Evolutionary conservation across 1,140 invertebrate genomes (phyloP), one percentile per base, ranked within the genome.

Genomic region (Cotesia typhae): DNA sequence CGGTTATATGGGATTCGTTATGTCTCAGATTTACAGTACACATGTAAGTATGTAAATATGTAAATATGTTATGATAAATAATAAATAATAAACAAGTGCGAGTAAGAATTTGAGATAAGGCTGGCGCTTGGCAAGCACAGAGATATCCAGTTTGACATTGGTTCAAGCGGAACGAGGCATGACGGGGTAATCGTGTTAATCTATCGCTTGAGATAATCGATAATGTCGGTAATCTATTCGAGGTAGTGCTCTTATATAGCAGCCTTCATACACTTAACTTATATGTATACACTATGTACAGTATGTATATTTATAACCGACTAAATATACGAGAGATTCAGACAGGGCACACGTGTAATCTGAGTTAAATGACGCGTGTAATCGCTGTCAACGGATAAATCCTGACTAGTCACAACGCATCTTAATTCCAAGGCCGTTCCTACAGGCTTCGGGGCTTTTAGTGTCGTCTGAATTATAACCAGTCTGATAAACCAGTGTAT

Each of bases 181-280:
- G 78, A 76, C 77, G 78, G 76, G 76, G 79, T 79, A 80, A 82
- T 82, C 80, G 75, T 72, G 79, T 81, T 82, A 82, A 82, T 81
- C 79, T 79, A 81, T 81, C 77, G 77, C 70, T 70, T 55, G 74
- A 78, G 79, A 82, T 81, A 82, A 82, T 81, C 78, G 78, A 81
- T 82, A 82, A 81, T 81, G 79, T 82, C 79, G 78, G 78, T 79
- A 75, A 81, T 80, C 75, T 74, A 75, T 82, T 82, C 75, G 74
- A 79, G 73, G 75, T 80, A 79, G 76, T 63, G 67, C 59, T 70
- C 67, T 68, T 63, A 53, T 1, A 28, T 28, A 28, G 38, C 37
- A 74, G 28, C 51, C 67, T 52, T 55, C 38, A 70, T 74, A 53
- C 55, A n/a, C 52, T 41, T 72, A 17, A 52, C 52, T 51, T 37